Conservation (phyloP, 2,888 invertebrate species). For the Drosophila emarginata region DNA sequence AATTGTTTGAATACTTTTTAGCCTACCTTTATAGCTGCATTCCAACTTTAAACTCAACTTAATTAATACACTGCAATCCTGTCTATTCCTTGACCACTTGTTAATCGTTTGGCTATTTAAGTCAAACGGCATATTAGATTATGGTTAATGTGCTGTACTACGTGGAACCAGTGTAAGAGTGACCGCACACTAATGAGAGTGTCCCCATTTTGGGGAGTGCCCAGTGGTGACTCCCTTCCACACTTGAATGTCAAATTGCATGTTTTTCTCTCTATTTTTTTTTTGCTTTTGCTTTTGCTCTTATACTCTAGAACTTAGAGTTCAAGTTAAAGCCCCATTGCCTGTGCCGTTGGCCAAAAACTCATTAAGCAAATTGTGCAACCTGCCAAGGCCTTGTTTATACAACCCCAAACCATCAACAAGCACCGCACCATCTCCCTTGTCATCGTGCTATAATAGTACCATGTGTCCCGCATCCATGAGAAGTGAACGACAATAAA, state of each 20-base stretch:
- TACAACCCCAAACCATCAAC: slow-evolving; percentile 1
- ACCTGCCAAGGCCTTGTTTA: slow-evolving; percentile 18
- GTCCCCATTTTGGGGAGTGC: slow-evolving; percentile 1
- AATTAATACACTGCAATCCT: not conserved
- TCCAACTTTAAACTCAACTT: not conserved
- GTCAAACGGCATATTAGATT: slow-evolving; percentile 14
- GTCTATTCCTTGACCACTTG: not conserved
- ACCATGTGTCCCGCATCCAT: not conserved
- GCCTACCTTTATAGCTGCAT: not conserved
- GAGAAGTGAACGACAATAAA: slow-evolving; percentile 6
- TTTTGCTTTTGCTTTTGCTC: too few relatives aligned
- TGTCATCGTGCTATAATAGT: not conserved
- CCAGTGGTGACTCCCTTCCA: not conserved
- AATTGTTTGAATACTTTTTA: too few relatives aligned
- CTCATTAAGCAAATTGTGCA: slow-evolving; percentile 60
- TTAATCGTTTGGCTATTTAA: not conserved
- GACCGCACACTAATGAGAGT: slow-evolving; percentile 10
- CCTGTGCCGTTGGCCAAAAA: slow-evolving; percentile 43
- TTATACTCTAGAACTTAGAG: slow-evolving; percentile 1
- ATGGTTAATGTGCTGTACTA: not conserved
- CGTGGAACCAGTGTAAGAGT: not conserved
- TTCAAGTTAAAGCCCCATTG: not conserved
- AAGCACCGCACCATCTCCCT: not conserved
- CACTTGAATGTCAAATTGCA: not conserved
- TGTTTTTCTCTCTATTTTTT: not conserved